A percentile compares a stretch with the other conserved stretches of the same genome.
Evolutionary conservation across 2,888 invertebrate genomes (phyloP).

Genomic region (Barypeithes pellucidus): DNA sequence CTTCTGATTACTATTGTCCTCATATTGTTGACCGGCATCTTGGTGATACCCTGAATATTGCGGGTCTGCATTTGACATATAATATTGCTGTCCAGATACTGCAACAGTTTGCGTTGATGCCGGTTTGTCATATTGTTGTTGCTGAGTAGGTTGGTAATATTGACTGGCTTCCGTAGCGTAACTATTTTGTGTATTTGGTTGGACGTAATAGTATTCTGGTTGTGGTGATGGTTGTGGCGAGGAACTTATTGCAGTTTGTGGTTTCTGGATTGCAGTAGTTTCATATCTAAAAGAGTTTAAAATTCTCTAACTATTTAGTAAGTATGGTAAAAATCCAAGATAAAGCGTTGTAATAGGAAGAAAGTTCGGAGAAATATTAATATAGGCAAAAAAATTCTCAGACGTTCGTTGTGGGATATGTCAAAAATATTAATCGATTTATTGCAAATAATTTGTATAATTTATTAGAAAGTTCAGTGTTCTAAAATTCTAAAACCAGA

Average conservation of each 20-base stretch:
- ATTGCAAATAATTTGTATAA: too few relatives aligned
- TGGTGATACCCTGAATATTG: constrained; percentile 6
- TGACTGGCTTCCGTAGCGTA: constrained; percentile 17
- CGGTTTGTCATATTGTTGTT: constrained; percentile 11
- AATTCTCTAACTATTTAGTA: too few relatives aligned
- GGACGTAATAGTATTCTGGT: constrained; percentile 42
- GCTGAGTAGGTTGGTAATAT: constrained; percentile 26
- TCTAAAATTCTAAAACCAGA: too few relatives aligned
- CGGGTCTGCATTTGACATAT: constrained; percentile 11
- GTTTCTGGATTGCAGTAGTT: background rate
- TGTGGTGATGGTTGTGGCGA: background rate
- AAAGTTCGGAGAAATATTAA: too few relatives aligned
- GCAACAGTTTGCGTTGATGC: background rate
- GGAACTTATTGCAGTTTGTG: background rate
- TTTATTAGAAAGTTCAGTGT: too few relatives aligned
- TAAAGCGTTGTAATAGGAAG: too few relatives aligned
- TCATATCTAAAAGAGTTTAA: constrained; percentile 32
- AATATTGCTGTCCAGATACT: constrained; percentile 3
- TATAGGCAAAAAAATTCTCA: too few relatives aligned
- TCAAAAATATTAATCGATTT: too few relatives aligned
- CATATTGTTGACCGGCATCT: constrained; percentile 21
- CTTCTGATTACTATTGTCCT: constrained; percentile 25
- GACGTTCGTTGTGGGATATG: too few relatives aligned
- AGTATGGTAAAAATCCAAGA: too few relatives aligned
- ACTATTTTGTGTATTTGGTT: constrained; percentile 22